Percentiles rank a stretch among this genome's conserved stretches.
Evolutionary conservation across 2,113 vertebrate species (phyloP).

Genomic region (Pygoscelis antarcticus): DNA sequence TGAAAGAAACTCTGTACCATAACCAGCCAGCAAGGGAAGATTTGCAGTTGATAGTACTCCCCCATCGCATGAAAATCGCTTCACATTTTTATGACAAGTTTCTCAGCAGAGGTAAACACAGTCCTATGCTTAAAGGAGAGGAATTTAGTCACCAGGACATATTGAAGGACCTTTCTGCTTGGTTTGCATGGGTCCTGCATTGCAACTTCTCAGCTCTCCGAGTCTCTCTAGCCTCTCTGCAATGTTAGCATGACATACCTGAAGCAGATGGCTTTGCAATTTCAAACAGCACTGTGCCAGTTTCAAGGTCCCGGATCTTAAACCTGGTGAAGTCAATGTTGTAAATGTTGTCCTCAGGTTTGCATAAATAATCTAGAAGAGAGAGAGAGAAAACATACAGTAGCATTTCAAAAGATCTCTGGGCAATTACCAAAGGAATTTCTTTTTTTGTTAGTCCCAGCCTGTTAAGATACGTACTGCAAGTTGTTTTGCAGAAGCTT

Average conservation of each 20-base stretch:
- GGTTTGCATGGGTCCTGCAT: neutral
- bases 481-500: neutral
- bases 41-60: neutral
- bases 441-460: neutral
- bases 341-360: slow-evolving; percentile 94
- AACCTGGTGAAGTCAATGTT: slow-evolving; percentile 97
- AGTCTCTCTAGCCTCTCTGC: neutral
- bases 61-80: neutral
- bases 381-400: neutral
- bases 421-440: neutral
- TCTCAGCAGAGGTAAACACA: neutral
- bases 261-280: slow-evolving; percentile 93
- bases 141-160: neutral
- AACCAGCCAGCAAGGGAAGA: neutral
- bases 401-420: neutral
- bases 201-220: neutral
- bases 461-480: accelerated
- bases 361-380: slow-evolving; percentile 91
- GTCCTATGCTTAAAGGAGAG: neutral
- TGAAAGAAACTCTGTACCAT: neutral
- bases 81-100: neutral
- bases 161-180: neutral
- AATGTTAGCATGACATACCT: slow-evolving; percentile 63
- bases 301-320: slow-evolving; percentile 97
- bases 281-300: slow-evolving; percentile 94